Evolutionary conservation across 2,888 invertebrate genomes (phyloP).

Genomic region (Hedychridium roseum): DNA sequence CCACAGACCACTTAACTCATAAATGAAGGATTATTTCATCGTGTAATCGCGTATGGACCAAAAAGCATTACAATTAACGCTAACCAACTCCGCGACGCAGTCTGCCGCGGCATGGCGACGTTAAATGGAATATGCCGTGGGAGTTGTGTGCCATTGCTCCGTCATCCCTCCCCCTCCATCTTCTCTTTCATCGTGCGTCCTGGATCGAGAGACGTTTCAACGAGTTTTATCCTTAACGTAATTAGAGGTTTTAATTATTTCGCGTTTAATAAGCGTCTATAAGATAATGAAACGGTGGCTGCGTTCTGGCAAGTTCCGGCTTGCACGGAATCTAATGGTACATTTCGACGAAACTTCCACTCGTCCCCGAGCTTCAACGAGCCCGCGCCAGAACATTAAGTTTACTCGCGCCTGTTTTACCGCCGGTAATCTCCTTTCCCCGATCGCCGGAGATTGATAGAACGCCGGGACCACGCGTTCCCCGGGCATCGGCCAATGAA

Average conservation of each 20-base stretch:
- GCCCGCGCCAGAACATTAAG: not conserved
- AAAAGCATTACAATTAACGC: slow-evolving; percentile 62
- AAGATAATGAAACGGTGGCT: no score
- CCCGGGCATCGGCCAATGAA: slow-evolving; percentile 35
- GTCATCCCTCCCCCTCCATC: slow-evolving; percentile 9
- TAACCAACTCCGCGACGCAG: slow-evolving; percentile 51
- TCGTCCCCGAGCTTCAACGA: slow-evolving; percentile 7
- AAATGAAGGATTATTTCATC: slow-evolving; percentile 63
- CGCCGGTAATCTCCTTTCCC: slow-evolving; percentile 6
- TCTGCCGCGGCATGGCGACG: slow-evolving; percentile 41
- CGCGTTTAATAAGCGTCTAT: no score
- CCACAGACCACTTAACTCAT: slow-evolving; percentile 62
- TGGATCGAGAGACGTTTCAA: not conserved
- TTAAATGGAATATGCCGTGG: slow-evolving; percentile 40
- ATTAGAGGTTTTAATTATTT: no score
- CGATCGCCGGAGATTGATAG: not conserved
- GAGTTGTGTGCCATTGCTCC: slow-evolving; percentile 21
- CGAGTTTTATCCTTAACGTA: no score
- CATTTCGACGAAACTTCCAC: slow-evolving; percentile 20
- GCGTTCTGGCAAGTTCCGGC: slow-evolving; percentile 11
- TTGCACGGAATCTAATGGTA: slow-evolving; percentile 32
- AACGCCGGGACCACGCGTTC: slow-evolving; percentile 20
- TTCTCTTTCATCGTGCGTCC: not conserved
- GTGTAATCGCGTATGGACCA: slow-evolving; percentile 60
- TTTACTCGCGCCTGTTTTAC: not conserved